A percentile compares a stretch with the other conserved stretches of the same genome.
phyloP scores from a whole-genome alignment of 2,888 invertebrate species.

The Cataglyphis altisquamis region DNA sequence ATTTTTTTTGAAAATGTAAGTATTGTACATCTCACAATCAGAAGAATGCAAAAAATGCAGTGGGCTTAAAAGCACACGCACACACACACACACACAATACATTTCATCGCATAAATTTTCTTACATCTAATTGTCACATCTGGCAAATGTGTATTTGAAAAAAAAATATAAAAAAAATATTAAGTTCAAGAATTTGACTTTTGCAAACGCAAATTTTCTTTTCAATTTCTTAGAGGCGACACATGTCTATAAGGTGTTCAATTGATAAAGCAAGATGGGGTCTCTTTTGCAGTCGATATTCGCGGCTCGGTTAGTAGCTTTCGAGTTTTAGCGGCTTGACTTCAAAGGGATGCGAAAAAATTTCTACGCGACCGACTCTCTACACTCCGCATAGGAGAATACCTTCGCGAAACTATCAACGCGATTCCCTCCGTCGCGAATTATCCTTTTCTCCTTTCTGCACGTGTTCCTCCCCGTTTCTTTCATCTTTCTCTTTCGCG shows the following conservation, averaged over 20 bases:
- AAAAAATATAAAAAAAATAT: conserved; percentile 24
- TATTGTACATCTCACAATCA: not conserved
- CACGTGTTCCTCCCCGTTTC: not conserved
- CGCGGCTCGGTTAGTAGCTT: conserved; percentile 57
- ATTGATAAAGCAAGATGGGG: conserved; percentile 62
- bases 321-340: conserved; percentile 53
- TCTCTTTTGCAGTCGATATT: conserved; percentile 63
- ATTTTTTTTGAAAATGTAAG: not conserved
- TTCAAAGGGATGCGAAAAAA: conserved; percentile 68
- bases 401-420: conserved; percentile 64
- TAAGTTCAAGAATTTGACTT: not conserved
- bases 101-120: not conserved
- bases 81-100: too few species aligned
- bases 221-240: not conserved
- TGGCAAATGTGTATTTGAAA: not conserved
- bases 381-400: conserved; percentile 56
- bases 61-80: not conserved
- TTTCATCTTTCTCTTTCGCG: not conserved
- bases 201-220: conserved; percentile 17
- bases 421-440: conserved; percentile 39
- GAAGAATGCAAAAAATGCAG: not conserved
- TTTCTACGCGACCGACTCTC: conserved; percentile 52
- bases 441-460: conserved; percentile 9
- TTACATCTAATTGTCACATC: conserved; percentile 1
- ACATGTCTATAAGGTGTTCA: conserved; percentile 55